Evolutionary conservation across 1,140 invertebrate genomes (phyloP), one percentile per base, ranked within the genome.

Genomic region (Hycleus phaleratus): DNA sequence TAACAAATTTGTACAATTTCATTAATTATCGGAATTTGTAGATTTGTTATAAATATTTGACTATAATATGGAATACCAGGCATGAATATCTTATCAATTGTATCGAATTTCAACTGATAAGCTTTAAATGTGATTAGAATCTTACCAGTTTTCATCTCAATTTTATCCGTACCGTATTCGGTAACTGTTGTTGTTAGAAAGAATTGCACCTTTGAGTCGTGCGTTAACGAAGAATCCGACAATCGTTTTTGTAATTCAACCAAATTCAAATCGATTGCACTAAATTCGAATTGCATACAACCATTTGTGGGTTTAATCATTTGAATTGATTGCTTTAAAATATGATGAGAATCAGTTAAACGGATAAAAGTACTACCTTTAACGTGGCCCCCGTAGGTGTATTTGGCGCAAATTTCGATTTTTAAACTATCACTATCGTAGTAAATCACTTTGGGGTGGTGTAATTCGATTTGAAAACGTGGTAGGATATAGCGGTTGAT

Each of bases 331-430:
- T n/a, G 9, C 4, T 42, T 6, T 5, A 42, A 8, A 42, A 8
- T 42, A 42, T n/a, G 9, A 4, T 42, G 9, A 2, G 11, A 48
- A 58, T 67, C 59, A 3, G 69, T 73, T 5, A 77, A 69, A 68
- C 76, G 79, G 26, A 79, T 46, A 4, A 75, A 58, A n/a, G 76
- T 67, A 38, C 68, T 72, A 10, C 84, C 85, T 47, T 81, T 75
- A 1, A 87, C 83, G 1, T 80, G 77, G 63, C 83, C 81, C 4
- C 83, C 84, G 60, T 85, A 86, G 9, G 82, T 83, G 62, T 87
- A 86, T 81, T 77, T 83, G 4, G 82, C 82, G 64, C 81, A 84
- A 10, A 86, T 76, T 52, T 74, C 78, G 65, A 82, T 79, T 6
- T 72, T 77, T 2, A 84, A 68, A 12, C 69, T 72, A 42, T 76